Evolutionary conservation across 2,797 vertebrate genomes (phyloP).

Genomic region (Onychomys arenicola): DNA sequence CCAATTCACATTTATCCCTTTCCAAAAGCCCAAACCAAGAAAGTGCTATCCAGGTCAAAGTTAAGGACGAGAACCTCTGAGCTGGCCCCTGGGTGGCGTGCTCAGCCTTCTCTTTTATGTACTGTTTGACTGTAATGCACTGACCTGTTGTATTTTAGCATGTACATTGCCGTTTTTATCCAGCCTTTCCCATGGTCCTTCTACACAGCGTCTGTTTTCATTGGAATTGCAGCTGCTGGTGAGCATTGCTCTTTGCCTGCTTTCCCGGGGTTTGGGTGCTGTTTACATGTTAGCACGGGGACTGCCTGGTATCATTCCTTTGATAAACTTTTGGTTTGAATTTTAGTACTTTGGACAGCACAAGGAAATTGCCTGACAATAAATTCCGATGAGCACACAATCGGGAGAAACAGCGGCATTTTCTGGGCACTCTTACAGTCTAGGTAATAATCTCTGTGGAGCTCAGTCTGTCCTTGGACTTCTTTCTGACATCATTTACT

Average conservation of each 20-base stretch:
- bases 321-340: constrained; percentile 58
- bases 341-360: constrained; percentile 97
- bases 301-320: constrained; percentile 26
- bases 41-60: neutral
- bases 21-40: neutral
- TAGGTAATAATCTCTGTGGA: constrained; percentile 88
- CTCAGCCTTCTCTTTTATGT: constrained; percentile 14
- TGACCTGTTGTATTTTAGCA: constrained; percentile 89
- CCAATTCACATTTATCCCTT: neutral
- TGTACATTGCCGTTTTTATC: constrained; percentile 98
- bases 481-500: neutral
- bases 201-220: constrained; percentile 96
- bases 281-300: neutral
- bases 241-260: constrained; percentile 41
- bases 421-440: constrained; percentile 98
- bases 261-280: neutral
- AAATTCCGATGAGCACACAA: constrained; percentile 95
- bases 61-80: constrained; percentile 20
- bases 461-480: neutral
- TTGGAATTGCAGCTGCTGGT: constrained; percentile 97
- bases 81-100: constrained; percentile 48
- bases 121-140: constrained; percentile 65
- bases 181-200: constrained; percentile 96
- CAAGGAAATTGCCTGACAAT: constrained; percentile 96
- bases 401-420: constrained; percentile 97